Conservation (phyloP, 2,113 vertebrate genomes). For the Misgurnus mizolepis region DNA sequence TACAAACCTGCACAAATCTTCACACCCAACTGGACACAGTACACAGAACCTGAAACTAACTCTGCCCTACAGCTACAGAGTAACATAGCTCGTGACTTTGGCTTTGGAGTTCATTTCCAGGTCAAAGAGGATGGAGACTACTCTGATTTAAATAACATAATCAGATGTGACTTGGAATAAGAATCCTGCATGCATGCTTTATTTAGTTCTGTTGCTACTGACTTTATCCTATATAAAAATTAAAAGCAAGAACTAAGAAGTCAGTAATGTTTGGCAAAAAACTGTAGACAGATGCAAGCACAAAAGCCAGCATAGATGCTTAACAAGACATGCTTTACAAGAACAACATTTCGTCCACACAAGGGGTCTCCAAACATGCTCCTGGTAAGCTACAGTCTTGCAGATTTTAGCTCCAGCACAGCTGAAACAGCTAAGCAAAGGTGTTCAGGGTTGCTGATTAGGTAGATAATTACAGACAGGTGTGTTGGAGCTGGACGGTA, state of each 20-base stretch:
- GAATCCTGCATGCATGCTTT: conserved; percentile 28
- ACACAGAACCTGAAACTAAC: conserved; percentile 25
- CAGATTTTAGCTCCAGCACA: too few relatives aligned
- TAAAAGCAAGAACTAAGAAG: background rate
- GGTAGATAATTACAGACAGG: too few relatives aligned
- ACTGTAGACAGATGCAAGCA: background rate
- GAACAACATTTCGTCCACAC: too few relatives aligned
- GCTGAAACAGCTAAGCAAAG: too few relatives aligned
- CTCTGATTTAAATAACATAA: conserved; percentile 52
- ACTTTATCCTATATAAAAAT: conserved; percentile 13
- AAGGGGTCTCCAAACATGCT: too few relatives aligned
- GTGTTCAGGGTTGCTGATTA: too few relatives aligned
- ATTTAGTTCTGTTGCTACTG: conserved; percentile 42
- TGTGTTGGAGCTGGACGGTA: too few relatives aligned
- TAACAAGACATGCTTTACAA: conserved; percentile 17
- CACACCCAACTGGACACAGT: conserved; percentile 40
- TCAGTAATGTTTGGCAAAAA: background rate
- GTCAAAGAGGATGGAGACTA: conserved; percentile 40
- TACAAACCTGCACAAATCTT: conserved; percentile 48
- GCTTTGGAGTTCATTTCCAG: conserved; percentile 35
- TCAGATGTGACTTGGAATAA: conserved; percentile 47
- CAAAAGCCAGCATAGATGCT: background rate
- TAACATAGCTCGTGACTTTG: conserved; percentile 37
- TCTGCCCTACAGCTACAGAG: conserved; percentile 48
- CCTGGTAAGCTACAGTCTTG: too few relatives aligned